Evolutionary conservation across 2,113 vertebrate species (phyloP).

Genomic region (Channa argus): DNA sequence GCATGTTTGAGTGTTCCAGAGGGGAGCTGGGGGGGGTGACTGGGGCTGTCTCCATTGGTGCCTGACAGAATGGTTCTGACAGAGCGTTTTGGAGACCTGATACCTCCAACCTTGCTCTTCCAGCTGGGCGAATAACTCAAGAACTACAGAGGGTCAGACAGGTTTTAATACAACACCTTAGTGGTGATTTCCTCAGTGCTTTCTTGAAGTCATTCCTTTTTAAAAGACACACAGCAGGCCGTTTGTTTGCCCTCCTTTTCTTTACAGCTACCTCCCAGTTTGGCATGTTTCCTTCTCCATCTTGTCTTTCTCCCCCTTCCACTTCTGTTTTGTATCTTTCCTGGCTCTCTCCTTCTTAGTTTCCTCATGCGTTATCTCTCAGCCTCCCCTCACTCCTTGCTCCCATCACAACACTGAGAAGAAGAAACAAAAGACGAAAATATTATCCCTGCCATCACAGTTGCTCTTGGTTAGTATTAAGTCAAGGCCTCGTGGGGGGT

Average conservation of each 20-base stretch:
- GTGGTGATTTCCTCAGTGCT: conserved; percentile 75
- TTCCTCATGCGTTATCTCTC: conserved; percentile 58
- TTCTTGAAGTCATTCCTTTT: conserved; percentile 70
- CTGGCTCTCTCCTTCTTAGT: conserved; percentile 38
- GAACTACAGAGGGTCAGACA: conserved; percentile 75
- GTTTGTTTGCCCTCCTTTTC: conserved; percentile 34
- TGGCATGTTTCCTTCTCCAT: conserved; percentile 37
- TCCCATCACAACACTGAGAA: conserved; percentile 54
- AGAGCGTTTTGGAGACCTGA: conserved; percentile 82
- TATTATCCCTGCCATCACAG: conserved; percentile 70
- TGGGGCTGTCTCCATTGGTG: conserved; percentile 70
- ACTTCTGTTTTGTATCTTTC: conserved; percentile 56
- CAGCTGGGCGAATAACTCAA: conserved; percentile 75
- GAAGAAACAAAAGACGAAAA: conserved; percentile 69
- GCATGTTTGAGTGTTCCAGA: conserved; percentile 65
- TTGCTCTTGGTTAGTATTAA: conserved; percentile 73
- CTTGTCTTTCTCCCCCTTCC: conserved; percentile 51
- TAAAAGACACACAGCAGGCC: conserved; percentile 70
- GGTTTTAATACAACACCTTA: conserved; percentile 75
- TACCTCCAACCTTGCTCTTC: conserved; percentile 80
- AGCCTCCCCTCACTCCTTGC: conserved; percentile 52
- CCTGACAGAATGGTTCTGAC: conserved; percentile 86
- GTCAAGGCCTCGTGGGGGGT: conserved; percentile 57
- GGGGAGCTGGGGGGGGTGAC: conserved; percentile 59
- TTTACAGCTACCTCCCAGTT: conserved; percentile 28